A percentile compares a stretch with the other conserved stretches of the same genome.
Conservation (phyloP, 2,113 vertebrate species). For the Mobula birostris region DNA sequence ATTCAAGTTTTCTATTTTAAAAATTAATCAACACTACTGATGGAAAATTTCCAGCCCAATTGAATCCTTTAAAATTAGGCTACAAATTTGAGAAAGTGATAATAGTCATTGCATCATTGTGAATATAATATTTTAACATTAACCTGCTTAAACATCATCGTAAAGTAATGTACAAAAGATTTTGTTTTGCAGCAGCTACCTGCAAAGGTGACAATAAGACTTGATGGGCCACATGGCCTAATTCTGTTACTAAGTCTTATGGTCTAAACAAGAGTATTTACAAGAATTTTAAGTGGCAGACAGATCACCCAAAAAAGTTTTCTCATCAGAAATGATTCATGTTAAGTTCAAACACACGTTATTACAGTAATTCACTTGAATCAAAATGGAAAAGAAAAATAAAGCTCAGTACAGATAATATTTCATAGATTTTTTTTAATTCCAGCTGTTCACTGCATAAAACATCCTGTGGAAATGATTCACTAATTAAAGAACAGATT, state of each 20-base stretch:
- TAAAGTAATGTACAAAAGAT: background rate
- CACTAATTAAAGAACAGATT: background rate
- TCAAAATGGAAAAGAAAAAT: background rate
- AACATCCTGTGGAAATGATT: background rate
- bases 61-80: background rate
- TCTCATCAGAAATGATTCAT: background rate
- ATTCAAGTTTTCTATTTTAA: background rate
- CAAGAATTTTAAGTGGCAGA: background rate
- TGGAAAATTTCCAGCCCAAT: background rate
- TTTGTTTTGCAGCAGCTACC: background rate
- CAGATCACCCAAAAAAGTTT: background rate
- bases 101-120: background rate
- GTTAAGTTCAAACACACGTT: background rate
- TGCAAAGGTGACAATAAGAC: background rate
- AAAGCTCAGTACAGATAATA: background rate
- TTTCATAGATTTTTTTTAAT: background rate
- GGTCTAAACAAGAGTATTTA: too few species aligned
- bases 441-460: background rate
- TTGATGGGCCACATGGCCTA: too few species aligned
- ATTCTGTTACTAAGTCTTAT: too few species aligned
- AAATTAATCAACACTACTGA: background rate
- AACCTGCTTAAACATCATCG: background rate
- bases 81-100: background rate
- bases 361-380: background rate
- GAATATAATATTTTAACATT: background rate